These are phyloP conservation scores for Odontothrips loti DNA, from an alignment of 2,888 invertebrate species.

Conservation along the genomic window DNA sequence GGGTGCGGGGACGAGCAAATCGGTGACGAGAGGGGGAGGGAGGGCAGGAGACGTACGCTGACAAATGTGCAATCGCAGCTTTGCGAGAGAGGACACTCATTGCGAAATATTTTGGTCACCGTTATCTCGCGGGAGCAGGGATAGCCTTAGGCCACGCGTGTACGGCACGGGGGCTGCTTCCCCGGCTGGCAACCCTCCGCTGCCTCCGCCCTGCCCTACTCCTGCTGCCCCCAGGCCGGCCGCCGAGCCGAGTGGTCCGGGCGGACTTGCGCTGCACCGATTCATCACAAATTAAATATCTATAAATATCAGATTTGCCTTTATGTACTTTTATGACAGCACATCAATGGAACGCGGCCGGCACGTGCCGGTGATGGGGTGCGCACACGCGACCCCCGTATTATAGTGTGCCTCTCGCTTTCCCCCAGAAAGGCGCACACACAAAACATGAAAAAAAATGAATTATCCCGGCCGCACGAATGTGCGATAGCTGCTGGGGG, in stretches of 20 bases:
- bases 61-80: not conserved
- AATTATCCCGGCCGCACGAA: no score
- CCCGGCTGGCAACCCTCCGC: not conserved
- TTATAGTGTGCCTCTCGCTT: not conserved
- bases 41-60: not conserved
- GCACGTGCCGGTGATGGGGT: not conserved
- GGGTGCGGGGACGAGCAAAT: not conserved
- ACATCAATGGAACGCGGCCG: not conserved
- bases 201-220: not conserved
- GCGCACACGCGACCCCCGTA: not conserved
- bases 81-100: not conserved
- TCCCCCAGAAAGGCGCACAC: not conserved
- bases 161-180: no score
- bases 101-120: not conserved
- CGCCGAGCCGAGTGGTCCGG: not conserved
- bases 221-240: not conserved
- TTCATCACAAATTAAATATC: slow-evolving; percentile 25
- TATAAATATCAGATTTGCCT: slow-evolving; percentile 27
- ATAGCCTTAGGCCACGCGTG: not conserved
- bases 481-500: no score
- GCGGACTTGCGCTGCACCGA: not conserved
- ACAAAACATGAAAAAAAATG: not conserved
- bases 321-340: slow-evolving; percentile 3
- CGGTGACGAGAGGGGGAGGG: not conserved
- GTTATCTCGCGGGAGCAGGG: not conserved